A percentile compares a stretch with the other conserved stretches of the same genome.
Conservation (phyloP, 2,888 invertebrate genomes). For the Xestia sexstrigata region DNA sequence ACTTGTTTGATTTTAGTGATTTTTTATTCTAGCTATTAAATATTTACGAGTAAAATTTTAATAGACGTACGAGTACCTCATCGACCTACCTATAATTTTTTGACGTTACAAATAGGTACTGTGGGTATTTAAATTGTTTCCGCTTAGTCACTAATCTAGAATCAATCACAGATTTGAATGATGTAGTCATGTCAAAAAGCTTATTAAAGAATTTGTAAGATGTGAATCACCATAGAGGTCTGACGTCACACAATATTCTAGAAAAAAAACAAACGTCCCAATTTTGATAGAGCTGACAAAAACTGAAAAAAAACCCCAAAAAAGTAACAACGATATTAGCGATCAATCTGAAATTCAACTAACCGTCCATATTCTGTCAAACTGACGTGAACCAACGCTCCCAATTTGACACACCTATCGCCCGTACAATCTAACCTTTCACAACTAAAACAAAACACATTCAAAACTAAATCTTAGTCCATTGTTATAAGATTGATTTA, state of each 20-base stretch:
- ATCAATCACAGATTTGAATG: slow-evolving; percentile 29
- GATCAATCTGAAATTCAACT: slow-evolving; percentile 82
- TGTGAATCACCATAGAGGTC: slow-evolving; percentile 7
- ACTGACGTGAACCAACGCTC: slow-evolving; percentile 79
- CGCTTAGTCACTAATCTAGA: slow-evolving; percentile 34
- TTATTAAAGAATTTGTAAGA: not conserved
- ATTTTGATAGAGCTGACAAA: slow-evolving; percentile 29
- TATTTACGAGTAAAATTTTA: slow-evolving; percentile 10
- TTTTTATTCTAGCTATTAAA: not conserved
- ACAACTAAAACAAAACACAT: slow-evolving; percentile 38
- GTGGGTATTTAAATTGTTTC: slow-evolving; percentile 25
- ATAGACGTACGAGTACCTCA: not conserved
- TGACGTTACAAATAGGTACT: not conserved
- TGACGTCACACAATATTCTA: slow-evolving; percentile 6
- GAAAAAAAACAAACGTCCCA: slow-evolving; percentile 26
- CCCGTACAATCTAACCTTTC: slow-evolving; percentile 74
- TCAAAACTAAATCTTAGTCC: slow-evolving; percentile 65
- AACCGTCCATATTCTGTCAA: slow-evolving; percentile 83
- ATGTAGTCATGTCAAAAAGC: slow-evolving; percentile 5
- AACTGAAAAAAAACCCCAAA: slow-evolving; percentile 45
- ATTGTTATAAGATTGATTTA: slow-evolving; percentile 55
- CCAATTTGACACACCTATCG: slow-evolving; percentile 87
- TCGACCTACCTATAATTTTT: not conserved
- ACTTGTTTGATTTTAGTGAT: not conserved
- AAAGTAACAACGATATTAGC: slow-evolving; percentile 71